Conservation (phyloP, 1,140 invertebrate species). For the Lepidurus packardi region DNA sequence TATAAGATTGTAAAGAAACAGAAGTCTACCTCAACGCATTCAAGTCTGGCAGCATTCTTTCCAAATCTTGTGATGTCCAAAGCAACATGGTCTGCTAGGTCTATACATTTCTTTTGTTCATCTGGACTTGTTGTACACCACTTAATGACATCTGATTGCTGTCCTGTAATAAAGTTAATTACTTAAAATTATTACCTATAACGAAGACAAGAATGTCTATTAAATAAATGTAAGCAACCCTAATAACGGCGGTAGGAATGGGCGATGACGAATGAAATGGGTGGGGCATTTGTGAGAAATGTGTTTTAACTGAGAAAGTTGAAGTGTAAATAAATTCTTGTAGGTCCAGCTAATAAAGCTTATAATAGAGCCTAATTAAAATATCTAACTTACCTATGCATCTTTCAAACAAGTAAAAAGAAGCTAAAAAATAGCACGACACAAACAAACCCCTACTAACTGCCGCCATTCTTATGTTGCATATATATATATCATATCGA, state of each 20-base stretch:
- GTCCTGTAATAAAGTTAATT: neutral
- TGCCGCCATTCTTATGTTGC: neutral
- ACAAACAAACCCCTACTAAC: slow-evolving; percentile 2
- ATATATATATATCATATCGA: neutral
- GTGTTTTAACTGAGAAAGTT: neutral
- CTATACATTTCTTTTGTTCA: slow-evolving; percentile 71
- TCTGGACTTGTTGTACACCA: slow-evolving; percentile 71
- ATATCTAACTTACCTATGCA: neutral
- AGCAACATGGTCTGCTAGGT: slow-evolving; percentile 59
- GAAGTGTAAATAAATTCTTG: too few species aligned
- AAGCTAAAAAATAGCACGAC: neutral
- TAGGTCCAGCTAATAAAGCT: too few species aligned
- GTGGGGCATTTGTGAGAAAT: neutral
- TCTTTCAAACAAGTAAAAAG: neutral
- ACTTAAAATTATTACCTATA: neutral
- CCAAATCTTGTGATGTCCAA: slow-evolving; percentile 58
- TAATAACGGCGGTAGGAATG: too few species aligned
- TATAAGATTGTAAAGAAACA: slow-evolving; percentile 32
- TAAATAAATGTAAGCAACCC: neutral
- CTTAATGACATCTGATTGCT: slow-evolving; percentile 33
- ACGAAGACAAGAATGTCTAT: too few species aligned
- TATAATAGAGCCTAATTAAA: neutral
- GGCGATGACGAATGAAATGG: neutral
- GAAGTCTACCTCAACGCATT: slow-evolving; percentile 55
- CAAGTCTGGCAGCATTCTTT: slow-evolving; percentile 55